Conservation (phyloP, 2,113 vertebrate genomes). For the Emydura subglobosa region DNA sequence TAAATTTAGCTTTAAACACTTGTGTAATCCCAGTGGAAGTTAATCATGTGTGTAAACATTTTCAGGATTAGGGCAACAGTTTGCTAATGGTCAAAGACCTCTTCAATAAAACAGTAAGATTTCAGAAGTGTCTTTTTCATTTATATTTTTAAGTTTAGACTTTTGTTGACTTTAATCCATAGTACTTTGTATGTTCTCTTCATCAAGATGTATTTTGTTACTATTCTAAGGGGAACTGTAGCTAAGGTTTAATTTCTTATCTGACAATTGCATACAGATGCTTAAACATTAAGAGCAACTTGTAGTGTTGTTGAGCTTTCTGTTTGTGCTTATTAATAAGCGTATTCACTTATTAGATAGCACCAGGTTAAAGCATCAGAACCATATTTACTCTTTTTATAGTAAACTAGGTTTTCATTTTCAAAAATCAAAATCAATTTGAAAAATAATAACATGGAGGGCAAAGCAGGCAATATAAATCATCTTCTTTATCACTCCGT, state of each 20-base stretch:
- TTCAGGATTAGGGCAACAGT: neutral
- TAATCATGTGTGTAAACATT: neutral
- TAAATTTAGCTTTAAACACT: neutral
- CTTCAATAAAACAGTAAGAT: neutral
- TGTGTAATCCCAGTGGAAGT: neutral
- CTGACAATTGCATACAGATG: neutral
- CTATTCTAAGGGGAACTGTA: neutral
- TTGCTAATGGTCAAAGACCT: neutral
- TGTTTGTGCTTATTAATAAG: neutral
- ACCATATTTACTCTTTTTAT: neutral
- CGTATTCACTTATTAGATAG: neutral
- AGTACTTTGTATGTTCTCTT: neutral
- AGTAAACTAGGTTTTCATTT: neutral
- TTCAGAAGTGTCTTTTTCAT: neutral
- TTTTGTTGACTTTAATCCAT: neutral
- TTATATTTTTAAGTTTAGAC: accelerated
- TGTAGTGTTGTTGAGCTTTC: neutral
- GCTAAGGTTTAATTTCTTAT: neutral
- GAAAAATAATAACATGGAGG: neutral
- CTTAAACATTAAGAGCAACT: neutral
- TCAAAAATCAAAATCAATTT: neutral
- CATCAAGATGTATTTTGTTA: neutral
- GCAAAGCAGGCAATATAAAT: neutral
- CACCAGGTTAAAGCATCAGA: neutral
- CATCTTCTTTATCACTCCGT: neutral